A percentile compares a stretch with the other conserved stretches of the same genome.
Evolutionary conservation across 2,113 vertebrate species (phyloP).

Genomic region (Montifringilla adamsi): DNA sequence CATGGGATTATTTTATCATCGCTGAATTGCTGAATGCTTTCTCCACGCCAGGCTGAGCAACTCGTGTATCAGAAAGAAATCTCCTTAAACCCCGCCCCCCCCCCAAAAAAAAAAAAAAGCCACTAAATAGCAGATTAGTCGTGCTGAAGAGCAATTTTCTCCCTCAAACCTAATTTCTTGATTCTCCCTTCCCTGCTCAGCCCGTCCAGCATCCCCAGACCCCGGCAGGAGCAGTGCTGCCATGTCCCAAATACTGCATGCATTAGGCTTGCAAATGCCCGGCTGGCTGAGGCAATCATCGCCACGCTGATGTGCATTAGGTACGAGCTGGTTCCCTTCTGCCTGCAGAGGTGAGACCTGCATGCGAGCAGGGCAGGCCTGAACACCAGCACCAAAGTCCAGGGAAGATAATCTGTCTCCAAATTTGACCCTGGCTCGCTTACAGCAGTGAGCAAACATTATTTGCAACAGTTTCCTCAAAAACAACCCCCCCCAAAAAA

Average conservation of each 20-base stretch:
- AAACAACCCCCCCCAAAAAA: neutral
- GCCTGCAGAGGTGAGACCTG: neutral
- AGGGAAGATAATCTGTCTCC: neutral
- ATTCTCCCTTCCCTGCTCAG: rapidly evolving
- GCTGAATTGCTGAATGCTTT: neutral
- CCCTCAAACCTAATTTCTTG: neutral
- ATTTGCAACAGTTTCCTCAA: slow-evolving; percentile 3
- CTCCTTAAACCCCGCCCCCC: neutral
- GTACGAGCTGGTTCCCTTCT: neutral
- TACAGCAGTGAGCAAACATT: neutral
- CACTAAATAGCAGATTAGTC: too few species aligned
- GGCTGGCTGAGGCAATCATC: neutral
- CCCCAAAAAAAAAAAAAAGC: too few species aligned
- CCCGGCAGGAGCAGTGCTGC: rapidly evolving
- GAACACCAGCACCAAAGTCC: neutral
- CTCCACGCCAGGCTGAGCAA: neutral
- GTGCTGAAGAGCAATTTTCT: too few species aligned
- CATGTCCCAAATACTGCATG: rapidly evolving
- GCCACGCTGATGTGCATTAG: rapidly evolving
- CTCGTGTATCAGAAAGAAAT: neutral
- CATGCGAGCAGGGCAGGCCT: neutral
- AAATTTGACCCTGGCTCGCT: neutral
- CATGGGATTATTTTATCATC: neutral
- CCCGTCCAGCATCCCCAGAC: neutral
- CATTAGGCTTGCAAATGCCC: neutral